These are phyloP conservation scores for Morpho deidamia DNA, from an alignment of 2,888 invertebrate genomes.

Conservation along the genomic window DNA sequence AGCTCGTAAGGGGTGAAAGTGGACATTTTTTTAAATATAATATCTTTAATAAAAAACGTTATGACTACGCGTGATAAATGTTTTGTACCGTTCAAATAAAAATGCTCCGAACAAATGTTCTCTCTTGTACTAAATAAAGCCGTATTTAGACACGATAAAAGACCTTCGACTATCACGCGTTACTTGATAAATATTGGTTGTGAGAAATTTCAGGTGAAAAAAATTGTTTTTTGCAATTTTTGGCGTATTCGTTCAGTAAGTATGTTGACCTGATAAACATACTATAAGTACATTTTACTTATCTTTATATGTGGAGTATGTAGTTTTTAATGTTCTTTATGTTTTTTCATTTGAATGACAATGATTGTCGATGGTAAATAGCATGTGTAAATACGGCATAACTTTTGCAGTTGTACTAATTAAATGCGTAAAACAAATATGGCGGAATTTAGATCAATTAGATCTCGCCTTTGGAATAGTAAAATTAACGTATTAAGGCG, in stretches of 20 bases:
- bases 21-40: conserved; percentile 39
- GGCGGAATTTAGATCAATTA: conserved; percentile 7
- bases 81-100: conserved; percentile 28
- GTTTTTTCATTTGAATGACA: too few relatives aligned
- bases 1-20: conserved; percentile 65
- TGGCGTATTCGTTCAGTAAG: too few relatives aligned
- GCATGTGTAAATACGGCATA: not conserved
- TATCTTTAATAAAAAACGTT: conserved; percentile 24
- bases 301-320: too few relatives aligned
- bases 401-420: not conserved
- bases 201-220: too few relatives aligned
- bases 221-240: too few relatives aligned
- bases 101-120: conserved; percentile 9
- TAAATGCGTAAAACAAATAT: conserved; percentile 7
- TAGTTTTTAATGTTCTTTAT: too few relatives aligned
- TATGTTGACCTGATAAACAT: too few relatives aligned
- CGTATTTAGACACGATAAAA: not conserved
- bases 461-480: not conserved
- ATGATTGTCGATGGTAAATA: not conserved
- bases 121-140: conserved; percentile 10
- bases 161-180: not conserved
- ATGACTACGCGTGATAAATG: conserved; percentile 38
- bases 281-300: too few relatives aligned
- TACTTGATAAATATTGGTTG: too few relatives aligned
- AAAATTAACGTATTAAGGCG: not conserved